Conservation (phyloP, 53 echinoderm and acorn worm species). For the Antedon mediterranea region DNA sequence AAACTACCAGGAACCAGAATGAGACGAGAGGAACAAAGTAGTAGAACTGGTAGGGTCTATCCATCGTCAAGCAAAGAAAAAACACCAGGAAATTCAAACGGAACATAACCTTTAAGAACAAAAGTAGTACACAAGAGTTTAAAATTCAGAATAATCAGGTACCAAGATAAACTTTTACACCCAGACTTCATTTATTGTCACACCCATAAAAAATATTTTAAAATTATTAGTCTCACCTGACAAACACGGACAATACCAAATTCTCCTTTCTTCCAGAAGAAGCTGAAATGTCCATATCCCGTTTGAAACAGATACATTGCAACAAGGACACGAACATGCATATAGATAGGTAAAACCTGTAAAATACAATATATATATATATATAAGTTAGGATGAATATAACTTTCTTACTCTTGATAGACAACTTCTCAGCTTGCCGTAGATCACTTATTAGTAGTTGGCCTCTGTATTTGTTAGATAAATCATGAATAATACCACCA, state of each 20-base stretch:
- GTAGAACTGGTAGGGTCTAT: constrained; percentile 93
- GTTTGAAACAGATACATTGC: constrained; percentile 84
- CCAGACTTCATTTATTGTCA: too few species aligned
- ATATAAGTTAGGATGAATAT: neutral
- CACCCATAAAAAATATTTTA: too few species aligned
- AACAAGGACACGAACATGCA: constrained; percentile 66
- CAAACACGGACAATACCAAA: constrained; percentile 76
- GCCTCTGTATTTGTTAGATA: too few species aligned
- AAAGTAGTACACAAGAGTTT: too few species aligned
- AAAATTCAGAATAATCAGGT: too few species aligned
- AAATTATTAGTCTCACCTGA: constrained; percentile 44
- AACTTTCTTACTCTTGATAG: too few species aligned
- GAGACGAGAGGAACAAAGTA: constrained; percentile 95
- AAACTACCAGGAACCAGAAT: constrained; percentile 90
- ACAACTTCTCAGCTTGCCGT: too few species aligned
- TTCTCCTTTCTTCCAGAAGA: constrained; percentile 63
- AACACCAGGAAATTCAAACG: constrained; percentile 79
- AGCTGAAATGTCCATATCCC: constrained; percentile 85
- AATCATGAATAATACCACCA: too few species aligned
- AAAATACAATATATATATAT: neutral
- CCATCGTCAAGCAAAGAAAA: constrained; percentile 82
- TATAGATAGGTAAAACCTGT: constrained; percentile 88
- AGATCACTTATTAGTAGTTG: too few species aligned
- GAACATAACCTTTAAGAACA: constrained; percentile 51
- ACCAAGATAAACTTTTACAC: too few species aligned